These are phyloP conservation scores for Lytechinus variegatus DNA, from an alignment of 35 echinoderm and acorn worm species.

Conservation along the genomic window DNA sequence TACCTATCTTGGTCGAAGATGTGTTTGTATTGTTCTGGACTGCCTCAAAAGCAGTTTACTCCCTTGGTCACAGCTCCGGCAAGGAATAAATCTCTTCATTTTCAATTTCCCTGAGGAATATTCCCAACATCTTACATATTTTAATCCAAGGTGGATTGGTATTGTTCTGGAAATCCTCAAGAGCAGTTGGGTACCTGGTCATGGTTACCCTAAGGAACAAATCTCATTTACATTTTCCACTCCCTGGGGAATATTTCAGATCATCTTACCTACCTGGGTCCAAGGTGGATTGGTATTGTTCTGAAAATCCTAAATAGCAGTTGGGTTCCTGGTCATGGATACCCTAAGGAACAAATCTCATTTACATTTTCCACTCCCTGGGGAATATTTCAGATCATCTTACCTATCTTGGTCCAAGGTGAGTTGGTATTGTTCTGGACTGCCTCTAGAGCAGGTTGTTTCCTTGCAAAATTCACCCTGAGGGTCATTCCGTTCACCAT, in stretches of 20 bases:
- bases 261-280: constrained; percentile 19
- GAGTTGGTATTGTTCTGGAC: constrained; percentile 52
- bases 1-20: constrained; percentile 36
- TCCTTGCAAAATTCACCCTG: neutral
- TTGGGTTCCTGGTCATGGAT: neutral
- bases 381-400: neutral
- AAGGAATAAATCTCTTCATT: too few relatives aligned
- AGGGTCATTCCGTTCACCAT: constrained; percentile 25
- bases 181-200: neutral
- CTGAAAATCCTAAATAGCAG: neutral
- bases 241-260: neutral
- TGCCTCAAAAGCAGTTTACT: neutral
- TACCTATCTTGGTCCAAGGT: constrained; percentile 44
- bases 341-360: neutral
- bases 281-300: constrained; percentile 46
- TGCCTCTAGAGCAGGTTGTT: constrained; percentile 15
- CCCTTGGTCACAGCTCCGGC: neutral
- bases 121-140: neutral
- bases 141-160: constrained; percentile 40
- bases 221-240: too few relatives aligned
- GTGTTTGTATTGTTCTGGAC: constrained; percentile 48
- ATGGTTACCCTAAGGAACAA: neutral
- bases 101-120: too few relatives aligned
- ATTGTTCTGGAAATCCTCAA: constrained; percentile 42
- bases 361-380: too few relatives aligned